Evolutionary conservation across 2,888 invertebrate species (phyloP).

Genomic region (Cryptocheilus praepositus): DNA sequence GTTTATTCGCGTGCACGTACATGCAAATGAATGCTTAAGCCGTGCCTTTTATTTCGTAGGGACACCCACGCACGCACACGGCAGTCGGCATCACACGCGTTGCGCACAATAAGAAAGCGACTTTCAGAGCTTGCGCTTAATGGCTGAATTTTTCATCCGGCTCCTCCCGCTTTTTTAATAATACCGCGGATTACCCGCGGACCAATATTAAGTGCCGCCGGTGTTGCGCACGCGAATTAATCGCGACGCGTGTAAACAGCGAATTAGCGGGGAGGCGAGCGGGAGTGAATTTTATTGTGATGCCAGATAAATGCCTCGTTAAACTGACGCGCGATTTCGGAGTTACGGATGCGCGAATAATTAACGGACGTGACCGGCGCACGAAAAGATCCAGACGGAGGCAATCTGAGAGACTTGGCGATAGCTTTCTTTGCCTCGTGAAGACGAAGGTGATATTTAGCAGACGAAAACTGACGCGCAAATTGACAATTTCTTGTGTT

Average conservation of each 20-base stretch:
- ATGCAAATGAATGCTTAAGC: slow-evolving; percentile 38
- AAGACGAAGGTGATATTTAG: too few species aligned
- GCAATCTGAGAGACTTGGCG: too few species aligned
- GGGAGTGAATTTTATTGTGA: slow-evolving; percentile 2
- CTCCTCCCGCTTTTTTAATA: slow-evolving; percentile 34
- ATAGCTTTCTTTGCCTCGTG: too few species aligned
- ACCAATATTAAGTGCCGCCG: slow-evolving; percentile 41
- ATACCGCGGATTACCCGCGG: slow-evolving; percentile 41
- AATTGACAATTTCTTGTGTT: too few species aligned
- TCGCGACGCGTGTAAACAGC: slow-evolving; percentile 37
- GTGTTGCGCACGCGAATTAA: slow-evolving; percentile 30
- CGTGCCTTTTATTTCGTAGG: slow-evolving; percentile 27
- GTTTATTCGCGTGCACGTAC: slow-evolving; percentile 39
- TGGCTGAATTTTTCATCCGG: slow-evolving; percentile 13
- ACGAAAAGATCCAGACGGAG: too few species aligned
- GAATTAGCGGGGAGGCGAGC: slow-evolving; percentile 33
- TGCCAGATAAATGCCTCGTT: too few species aligned
- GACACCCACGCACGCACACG: slow-evolving; percentile 10
- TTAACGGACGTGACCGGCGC: too few species aligned
- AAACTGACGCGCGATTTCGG: too few species aligned
- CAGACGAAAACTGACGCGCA: too few species aligned
- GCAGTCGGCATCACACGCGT: neutral
- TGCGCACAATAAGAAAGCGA: too few species aligned
- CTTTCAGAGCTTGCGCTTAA: neutral
- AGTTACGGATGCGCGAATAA: too few species aligned